phyloP scores from a whole-genome alignment of 2,113 vertebrate species.

The Mus musculus region GRCm39 chr9:91379001-91379500 shows the following conservation, averaged over 20 bases:
- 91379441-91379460: neutral
- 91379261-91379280: neutral
- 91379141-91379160: no score
- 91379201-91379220: neutral
- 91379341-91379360: conserved; percentile 1
- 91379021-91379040: neutral
- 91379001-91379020: neutral
- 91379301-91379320: neutral
- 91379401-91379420: neutral
- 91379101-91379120: neutral
- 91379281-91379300: neutral
- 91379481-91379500: neutral
- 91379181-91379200: neutral
- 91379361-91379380: neutral
- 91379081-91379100: neutral
- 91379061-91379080: neutral
- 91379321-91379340: neutral
- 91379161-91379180: neutral
- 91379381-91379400: neutral
- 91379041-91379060: neutral
- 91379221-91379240: neutral
- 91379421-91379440: neutral
- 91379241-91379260: neutral
- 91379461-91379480: neutral
- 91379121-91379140: neutral